Base-by-base conservation (phyloP, 2,888 invertebrate genomes). In the Watsonalla cultraria region DNA sequence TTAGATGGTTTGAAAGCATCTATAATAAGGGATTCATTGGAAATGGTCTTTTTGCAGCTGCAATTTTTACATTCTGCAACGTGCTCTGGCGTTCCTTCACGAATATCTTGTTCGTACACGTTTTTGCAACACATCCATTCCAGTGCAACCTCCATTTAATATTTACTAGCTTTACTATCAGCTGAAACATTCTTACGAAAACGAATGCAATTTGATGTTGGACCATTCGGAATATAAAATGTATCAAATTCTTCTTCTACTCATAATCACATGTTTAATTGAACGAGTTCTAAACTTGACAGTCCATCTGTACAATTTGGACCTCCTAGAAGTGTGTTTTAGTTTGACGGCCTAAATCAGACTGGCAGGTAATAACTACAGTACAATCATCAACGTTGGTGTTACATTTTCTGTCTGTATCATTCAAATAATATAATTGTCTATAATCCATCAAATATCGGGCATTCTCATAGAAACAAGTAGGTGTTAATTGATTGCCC, bases 401-500 rank as follows among this genome's bases (percentile, higher is more conserved):
- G 24, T 24, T 24, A 24, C 24, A 24, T 24, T 24, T 24, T 24
- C 24, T 24, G 24, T 24, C 24, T 24, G 4, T 24, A 24, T 24
- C 24, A 24, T 37, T 37, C 9, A 37, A 37, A 9, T 37, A 37
- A 9, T 42, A 11, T 13, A 15, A 49, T 49, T 37, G 49, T 37
- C 37, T 13, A 49, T 49, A 35, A 49, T 49, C 34, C 37, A 49
- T 49, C 15, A 37, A 49, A 46, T 14, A 35, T 48, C 35, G 51
- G 45, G 15, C 47, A 14, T 51, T 45, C 53, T 55, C 57, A 55
- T 61, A 39, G 54, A 55, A 58, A 64, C 58, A 74, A 72, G 76
- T 74, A 76, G 70, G 79, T 80, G 80, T 79, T 76, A 80, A 78
- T 77, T 76, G 72, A 80, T 80, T 70, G 62, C 68, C 62, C 62